These are phyloP conservation scores for Oophaga sylvatica DNA, from an alignment of 2,797 vertebrate genomes.

Conservation along the genomic window DNA sequence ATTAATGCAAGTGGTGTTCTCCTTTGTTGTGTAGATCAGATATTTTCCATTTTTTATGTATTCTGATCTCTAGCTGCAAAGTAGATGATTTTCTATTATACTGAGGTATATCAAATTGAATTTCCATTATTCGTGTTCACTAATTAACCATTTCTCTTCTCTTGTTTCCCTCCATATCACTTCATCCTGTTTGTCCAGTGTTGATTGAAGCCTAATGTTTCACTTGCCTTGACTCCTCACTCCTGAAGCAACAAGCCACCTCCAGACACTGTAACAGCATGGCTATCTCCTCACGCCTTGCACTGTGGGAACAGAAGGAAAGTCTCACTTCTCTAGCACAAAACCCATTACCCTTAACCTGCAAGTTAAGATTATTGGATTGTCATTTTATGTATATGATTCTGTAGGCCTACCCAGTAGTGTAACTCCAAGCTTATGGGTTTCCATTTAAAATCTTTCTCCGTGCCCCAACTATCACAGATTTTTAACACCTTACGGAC, in stretches of 20 bases:
- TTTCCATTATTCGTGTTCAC: background rate
- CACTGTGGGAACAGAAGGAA: constrained; percentile 98
- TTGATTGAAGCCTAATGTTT: background rate
- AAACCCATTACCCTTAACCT: background rate
- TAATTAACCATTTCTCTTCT: constrained; percentile 58
- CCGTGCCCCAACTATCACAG: no score
- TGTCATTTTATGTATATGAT: background rate
- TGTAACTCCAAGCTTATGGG: no score
- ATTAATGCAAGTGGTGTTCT: background rate
- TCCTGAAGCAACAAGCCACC: constrained; percentile 28
- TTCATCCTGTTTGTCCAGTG: constrained; percentile 15
- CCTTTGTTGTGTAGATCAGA: background rate
- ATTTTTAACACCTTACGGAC: no score
- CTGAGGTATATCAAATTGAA: background rate
- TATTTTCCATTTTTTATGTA: background rate
- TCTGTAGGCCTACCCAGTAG: no score
- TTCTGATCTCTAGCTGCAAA: background rate
- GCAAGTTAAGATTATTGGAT: background rate
- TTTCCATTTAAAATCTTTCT: no score
- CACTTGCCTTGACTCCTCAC: constrained; percentile 27
- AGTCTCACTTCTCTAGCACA: constrained; percentile 70
- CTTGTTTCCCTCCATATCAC: constrained; percentile 54
- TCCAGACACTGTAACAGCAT: constrained; percentile 70
- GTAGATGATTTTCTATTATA: background rate
- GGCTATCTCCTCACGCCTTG: constrained; percentile 95